Evolutionary conservation across 1,140 invertebrate species (phyloP).

Genomic region (Leptoteleia sp.): DNA sequence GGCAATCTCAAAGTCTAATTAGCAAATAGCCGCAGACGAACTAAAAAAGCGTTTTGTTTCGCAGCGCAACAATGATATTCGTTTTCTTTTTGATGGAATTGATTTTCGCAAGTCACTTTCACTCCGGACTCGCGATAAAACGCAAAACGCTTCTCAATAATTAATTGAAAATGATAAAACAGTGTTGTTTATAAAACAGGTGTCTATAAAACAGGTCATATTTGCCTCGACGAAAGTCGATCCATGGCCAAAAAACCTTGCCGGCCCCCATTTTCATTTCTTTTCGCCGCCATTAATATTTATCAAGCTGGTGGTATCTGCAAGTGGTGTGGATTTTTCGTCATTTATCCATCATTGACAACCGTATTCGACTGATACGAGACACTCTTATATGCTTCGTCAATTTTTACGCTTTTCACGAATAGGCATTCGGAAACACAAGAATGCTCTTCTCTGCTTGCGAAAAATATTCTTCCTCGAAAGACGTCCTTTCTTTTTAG

Average conservation of each 20-base stretch:
- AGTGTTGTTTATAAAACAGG: too few species aligned
- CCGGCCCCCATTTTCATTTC: neutral
- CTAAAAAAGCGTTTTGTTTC: conserved; percentile 29
- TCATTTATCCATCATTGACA: conserved; percentile 53
- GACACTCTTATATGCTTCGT: conserved; percentile 62
- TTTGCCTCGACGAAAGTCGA: too few species aligned
- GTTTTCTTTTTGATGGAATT: conserved; percentile 9
- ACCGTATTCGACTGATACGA: conserved; percentile 48
- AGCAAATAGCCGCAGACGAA: conserved; percentile 28
- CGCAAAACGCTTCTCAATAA: neutral
- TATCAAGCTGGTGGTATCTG: too few species aligned
- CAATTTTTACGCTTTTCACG: conserved; percentile 55
- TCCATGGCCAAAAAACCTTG: too few species aligned
- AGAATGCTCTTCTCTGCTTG: conserved; percentile 63
- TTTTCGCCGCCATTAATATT: too few species aligned
- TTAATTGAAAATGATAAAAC: too few species aligned
- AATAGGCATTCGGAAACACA: conserved; percentile 66
- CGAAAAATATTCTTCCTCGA: conserved; percentile 65
- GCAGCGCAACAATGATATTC: conserved; percentile 13
- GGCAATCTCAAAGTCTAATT: conserved; percentile 59
- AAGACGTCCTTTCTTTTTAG: conserved; percentile 68
- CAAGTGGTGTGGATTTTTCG: conserved; percentile 16
- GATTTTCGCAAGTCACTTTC: conserved; percentile 10
- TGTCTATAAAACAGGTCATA: too few species aligned
- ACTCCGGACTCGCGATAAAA: neutral